Evolutionary conservation across 2,888 invertebrate species (phyloP), one percentile per base, ranked within the genome.

Genomic region (Torymus texanus): DNA sequence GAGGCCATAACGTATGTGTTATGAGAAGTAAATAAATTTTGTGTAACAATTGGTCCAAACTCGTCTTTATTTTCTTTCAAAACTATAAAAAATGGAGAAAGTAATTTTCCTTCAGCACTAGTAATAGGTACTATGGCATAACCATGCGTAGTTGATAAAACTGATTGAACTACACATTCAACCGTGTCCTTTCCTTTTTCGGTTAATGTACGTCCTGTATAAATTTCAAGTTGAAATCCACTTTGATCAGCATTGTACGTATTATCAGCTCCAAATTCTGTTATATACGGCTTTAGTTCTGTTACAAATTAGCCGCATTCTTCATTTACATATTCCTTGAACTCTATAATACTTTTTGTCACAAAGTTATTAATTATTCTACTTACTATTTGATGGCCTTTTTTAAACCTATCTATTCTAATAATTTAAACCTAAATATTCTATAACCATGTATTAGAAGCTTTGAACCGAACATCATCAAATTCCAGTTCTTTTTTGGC

Each of bases 101-200:
- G 56, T 0, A 81, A 29, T 58, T 75, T 74, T 71, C 79, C 79
- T 66, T 78, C 72, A 12, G 50, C 75, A 2, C 66, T 72, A 73
- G 80, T 68, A 5, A 50, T 61, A 3, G 80, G 78, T 55, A 78
- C 77, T 50, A 80, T 70, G 1, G 80, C 73, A 12, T 74, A 80
- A 73, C 77, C 77, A 59, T 79, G 75, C 0, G 72, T 78, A 0
- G 67, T 81, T 24, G 78, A 78, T 55, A 73, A 58, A 41, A 78
- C 68, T n/a, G 83, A 82, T 59, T 83, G 79, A 12, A 81, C 79
- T 13, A 83, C 0, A 51, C 79, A 82, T 77, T 76, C 58, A 0
- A 81, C 77, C 58, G 70, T 0, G n/a, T 82, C 71, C 41, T 55
- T 13, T 59, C 79, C 82, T 83, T 79, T 16, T 8, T 61, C 59